Base-by-base conservation (phyloP, 2,113 vertebrate species). In the Rousettus leschenaultii region DNA sequence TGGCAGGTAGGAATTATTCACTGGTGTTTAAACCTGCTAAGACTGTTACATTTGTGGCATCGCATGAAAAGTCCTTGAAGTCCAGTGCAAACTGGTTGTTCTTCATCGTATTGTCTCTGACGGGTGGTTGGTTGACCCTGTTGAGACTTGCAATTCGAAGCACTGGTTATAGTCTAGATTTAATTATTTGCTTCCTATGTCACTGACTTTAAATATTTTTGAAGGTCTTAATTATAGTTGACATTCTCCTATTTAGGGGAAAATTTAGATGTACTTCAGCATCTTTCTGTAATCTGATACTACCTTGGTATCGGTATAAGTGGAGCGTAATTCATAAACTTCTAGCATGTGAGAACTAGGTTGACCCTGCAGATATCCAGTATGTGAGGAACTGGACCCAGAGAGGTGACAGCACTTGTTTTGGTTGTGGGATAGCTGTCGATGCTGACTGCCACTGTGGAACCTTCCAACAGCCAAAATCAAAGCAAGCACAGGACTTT, bases 1-100 rank as follows among this genome's bases (percentile, higher is more conserved):
- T 99, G 99, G 99, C 98, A 98, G 98, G 98, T 98, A 98, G 12
- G 98, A 98, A 89, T 82, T 22, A 33, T 63, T 87, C 21, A 10
- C 95, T 74, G 96, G 4, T 79, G 14, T 78, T 94, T n/a, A 40
- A 35, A 38, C 9, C 28, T 30, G 38, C 10, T 61, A 75, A 93
- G 61, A 71, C 38, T 68, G 26, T 43, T 82, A 43, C 51, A 57
- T 18, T 26, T 57, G 43, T 15, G 18, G 7, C 30, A 10, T 77
- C 24, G 2, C 77, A 73, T 15, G 61, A 48, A 82, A 61, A 53
- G 40, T 65, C 63, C 55, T 18, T 45, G n/a, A 55, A 10, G 38
- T 40, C 53, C 15, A 7, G 6, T 15, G 18, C 35, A 45, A 84
- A 86, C 43, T 26, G 18, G 19, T 51, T 61, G 40, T 55, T 65